A percentile compares a stretch with the other conserved stretches of the same genome.
phyloP scores from a whole-genome alignment of 2,888 invertebrate genomes.

The Catocala fraxini region DNA sequence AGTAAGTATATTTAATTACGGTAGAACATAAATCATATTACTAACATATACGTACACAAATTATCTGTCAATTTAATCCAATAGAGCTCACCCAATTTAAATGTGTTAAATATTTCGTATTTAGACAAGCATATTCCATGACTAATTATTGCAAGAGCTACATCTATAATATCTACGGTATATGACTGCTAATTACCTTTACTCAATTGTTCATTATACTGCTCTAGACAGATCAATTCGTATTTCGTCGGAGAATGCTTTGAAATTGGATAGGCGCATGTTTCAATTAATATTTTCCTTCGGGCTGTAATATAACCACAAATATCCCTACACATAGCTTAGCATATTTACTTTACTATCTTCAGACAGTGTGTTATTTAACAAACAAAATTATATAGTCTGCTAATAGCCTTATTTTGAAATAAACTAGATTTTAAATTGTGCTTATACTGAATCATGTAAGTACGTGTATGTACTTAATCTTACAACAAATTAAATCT shows the following conservation, averaged over 20 bases:
- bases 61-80: too few species aligned
- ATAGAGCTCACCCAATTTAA: neutral
- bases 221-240: constrained; percentile 42
- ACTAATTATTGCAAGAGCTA: constrained; percentile 19
- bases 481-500: too few species aligned
- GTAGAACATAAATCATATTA: too few species aligned
- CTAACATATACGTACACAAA: too few species aligned
- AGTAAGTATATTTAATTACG: too few species aligned
- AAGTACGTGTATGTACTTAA: too few species aligned
- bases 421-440: too few species aligned
- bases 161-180: constrained; percentile 17
- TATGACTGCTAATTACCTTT: constrained; percentile 34
- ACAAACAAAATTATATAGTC: too few species aligned
- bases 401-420: too few species aligned
- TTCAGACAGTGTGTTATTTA: neutral
- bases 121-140: constrained; percentile 30
- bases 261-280: constrained; percentile 28
- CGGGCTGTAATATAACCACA: constrained; percentile 14
- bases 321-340: neutral
- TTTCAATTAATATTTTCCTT: constrained; percentile 40
- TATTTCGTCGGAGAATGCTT: constrained; percentile 29
- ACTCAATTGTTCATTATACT: constrained; percentile 21
- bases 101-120: constrained; percentile 28
- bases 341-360: neutral
- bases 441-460: too few species aligned